A percentile compares a stretch with the other conserved stretches of the same genome.
Evolutionary conservation across 2,797 vertebrate species (phyloP).

Genomic region (Dallia pectoralis): DNA sequence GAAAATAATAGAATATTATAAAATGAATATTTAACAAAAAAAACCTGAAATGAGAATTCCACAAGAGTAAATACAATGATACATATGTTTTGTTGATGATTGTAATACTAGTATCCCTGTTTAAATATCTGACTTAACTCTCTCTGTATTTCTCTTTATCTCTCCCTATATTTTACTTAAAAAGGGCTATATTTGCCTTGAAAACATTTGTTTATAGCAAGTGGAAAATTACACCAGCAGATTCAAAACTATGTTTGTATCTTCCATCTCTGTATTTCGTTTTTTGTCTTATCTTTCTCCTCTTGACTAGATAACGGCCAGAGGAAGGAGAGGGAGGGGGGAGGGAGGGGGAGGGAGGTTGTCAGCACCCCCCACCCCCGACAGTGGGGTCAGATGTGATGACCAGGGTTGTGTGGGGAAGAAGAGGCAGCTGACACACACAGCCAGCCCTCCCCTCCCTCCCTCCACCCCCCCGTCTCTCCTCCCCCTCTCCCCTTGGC

Average conservation of each 20-base stretch:
- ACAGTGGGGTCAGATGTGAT: constrained; percentile 70
- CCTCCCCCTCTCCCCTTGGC: constrained; percentile 53
- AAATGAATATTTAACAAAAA: too few species aligned
- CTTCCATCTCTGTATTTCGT: too few species aligned
- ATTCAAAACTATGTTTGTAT: too few species aligned
- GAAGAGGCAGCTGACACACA: constrained; percentile 49
- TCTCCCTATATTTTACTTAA: not conserved
- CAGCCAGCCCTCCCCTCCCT: constrained; percentile 42
- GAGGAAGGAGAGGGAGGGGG: constrained; percentile 18
- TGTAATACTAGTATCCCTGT: too few species aligned
- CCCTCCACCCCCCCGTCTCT: constrained; percentile 33
- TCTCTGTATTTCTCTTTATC: constrained; percentile 5
- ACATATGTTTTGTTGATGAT: too few species aligned
- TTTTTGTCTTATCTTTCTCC: constrained; percentile 12
- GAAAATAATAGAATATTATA: too few species aligned
- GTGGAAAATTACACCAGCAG: too few species aligned
- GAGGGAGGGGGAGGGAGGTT: constrained; percentile 5
- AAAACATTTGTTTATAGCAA: not conserved
- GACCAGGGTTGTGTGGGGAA: constrained; percentile 50
- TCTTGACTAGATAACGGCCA: constrained; percentile 11
- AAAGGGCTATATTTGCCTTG: too few species aligned
- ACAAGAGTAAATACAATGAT: too few species aligned
- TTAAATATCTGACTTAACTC: not conserved
- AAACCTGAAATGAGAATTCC: too few species aligned
- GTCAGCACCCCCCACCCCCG: constrained; percentile 35